Evolutionary conservation across 37 sponge, comb jelly and placozoan species (phyloP).

Genomic region (Beroe ovata): DNA sequence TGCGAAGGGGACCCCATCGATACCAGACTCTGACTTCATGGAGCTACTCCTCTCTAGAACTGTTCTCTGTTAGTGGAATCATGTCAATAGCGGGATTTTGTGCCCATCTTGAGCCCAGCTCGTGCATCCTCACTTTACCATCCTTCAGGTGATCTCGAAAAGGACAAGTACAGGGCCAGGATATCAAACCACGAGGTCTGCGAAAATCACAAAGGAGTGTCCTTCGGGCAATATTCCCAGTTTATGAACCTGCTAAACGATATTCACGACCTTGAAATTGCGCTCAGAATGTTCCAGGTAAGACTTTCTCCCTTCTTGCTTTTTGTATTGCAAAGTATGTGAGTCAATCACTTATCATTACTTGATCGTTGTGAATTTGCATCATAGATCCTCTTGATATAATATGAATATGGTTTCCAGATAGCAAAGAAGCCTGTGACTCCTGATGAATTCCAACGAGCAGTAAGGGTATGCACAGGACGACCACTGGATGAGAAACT

Average conservation of each 20-base stretch:
- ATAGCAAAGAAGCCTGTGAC: constrained; percentile 66
- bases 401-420: no score
- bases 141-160: constrained; percentile 7
- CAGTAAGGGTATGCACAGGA: constrained; percentile 53
- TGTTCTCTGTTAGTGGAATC: constrained; percentile 4
- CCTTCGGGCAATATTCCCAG: constrained; percentile 36
- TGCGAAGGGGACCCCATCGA: not conserved
- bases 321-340: not conserved
- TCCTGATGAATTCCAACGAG: constrained; percentile 49
- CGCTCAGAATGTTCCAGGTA: constrained; percentile 62
- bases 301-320: not conserved
- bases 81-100: not conserved
- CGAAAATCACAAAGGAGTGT: not conserved
- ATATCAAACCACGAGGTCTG: not conserved
- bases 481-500: constrained; percentile 1
- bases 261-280: constrained; percentile 56
- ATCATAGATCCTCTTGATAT: no score
- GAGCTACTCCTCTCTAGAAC: constrained; percentile 54
- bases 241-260: constrained; percentile 65
- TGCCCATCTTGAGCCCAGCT: not conserved
- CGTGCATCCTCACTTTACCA: not conserved
- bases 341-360: not conserved
- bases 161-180: constrained; percentile 10
- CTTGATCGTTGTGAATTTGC: not conserved
- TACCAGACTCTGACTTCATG: not conserved